Percentiles rank a stretch among this genome's conserved stretches.
phyloP scores from a whole-genome alignment of 2,113 vertebrate genomes.

The Lichenostomus cassidix region DNA sequence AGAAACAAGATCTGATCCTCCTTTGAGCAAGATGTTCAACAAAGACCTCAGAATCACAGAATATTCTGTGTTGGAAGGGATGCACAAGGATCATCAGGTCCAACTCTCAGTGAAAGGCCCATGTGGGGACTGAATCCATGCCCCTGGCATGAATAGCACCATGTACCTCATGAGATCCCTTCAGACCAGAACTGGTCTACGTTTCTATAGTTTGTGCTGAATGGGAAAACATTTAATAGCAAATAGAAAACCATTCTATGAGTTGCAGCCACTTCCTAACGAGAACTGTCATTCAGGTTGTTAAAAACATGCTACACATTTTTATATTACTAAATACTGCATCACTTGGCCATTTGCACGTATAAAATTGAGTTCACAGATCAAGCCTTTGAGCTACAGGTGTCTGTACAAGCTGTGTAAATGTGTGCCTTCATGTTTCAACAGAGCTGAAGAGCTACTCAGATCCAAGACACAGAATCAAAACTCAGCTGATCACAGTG shows the following conservation, averaged over 20 bases:
- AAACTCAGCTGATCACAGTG: background rate
- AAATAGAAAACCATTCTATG: background rate
- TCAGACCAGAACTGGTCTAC: background rate
- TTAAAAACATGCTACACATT: fast-evolving
- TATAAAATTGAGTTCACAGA: background rate
- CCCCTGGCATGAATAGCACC: background rate
- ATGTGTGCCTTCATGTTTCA: background rate
- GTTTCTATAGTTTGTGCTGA: background rate
- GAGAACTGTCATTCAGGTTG: background rate
- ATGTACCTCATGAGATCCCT: background rate
- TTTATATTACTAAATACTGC: background rate
- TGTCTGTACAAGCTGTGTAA: background rate
- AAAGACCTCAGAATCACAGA: background rate
- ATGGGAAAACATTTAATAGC: background rate
- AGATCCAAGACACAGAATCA: background rate
- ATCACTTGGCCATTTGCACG: background rate
- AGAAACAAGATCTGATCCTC: background rate
- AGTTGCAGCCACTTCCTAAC: background rate
- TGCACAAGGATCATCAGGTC: background rate
- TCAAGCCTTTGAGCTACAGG: background rate
- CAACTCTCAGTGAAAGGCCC: background rate
- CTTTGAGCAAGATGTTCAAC: background rate
- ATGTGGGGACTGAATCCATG: background rate
- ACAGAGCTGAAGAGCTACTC: background rate
- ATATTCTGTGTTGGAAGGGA: background rate